Conservation (phyloP, 2,797 vertebrate genomes). For the Molossus molossus region DNA sequence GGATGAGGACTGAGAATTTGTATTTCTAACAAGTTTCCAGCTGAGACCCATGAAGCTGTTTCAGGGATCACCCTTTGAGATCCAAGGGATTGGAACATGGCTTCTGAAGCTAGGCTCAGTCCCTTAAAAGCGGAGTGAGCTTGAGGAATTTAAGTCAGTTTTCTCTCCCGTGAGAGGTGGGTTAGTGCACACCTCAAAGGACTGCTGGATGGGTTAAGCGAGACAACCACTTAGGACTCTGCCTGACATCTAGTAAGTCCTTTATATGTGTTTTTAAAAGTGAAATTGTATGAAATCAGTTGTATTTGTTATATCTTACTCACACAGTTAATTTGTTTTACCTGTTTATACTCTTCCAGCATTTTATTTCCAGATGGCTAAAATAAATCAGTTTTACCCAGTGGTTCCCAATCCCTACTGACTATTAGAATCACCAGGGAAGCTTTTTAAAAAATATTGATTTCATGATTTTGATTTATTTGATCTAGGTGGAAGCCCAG, state of each 20-base stretch:
- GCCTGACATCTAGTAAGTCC: neutral
- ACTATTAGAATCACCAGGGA: neutral
- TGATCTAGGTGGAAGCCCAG: constrained; percentile 1
- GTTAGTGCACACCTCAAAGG: neutral
- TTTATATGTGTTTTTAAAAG: neutral
- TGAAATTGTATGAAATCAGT: neutral
- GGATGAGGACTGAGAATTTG: neutral
- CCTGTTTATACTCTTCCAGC: neutral
- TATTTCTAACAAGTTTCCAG: constrained; percentile 15
- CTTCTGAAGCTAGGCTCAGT: neutral
- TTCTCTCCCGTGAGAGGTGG: neutral
- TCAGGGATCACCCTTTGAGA: neutral
- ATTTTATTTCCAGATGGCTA: constrained; percentile 25
- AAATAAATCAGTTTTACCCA: constrained; percentile 24
- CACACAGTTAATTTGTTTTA: neutral
- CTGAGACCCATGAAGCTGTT: neutral
- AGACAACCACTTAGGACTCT: neutral
- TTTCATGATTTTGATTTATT: constrained; percentile 34
- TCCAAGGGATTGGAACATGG: neutral
- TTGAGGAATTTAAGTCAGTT: neutral
- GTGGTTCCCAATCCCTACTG: neutral
- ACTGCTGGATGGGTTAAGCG: neutral
- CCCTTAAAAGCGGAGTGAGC: neutral
- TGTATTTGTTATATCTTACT: constrained; percentile 34
- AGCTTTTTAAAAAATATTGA: constrained; percentile 35